Evolutionary conservation across 64 coral and sea anemone genomes (phyloP), one percentile per base, ranked within the genome.

Genomic region (Montipora sp.): DNA sequence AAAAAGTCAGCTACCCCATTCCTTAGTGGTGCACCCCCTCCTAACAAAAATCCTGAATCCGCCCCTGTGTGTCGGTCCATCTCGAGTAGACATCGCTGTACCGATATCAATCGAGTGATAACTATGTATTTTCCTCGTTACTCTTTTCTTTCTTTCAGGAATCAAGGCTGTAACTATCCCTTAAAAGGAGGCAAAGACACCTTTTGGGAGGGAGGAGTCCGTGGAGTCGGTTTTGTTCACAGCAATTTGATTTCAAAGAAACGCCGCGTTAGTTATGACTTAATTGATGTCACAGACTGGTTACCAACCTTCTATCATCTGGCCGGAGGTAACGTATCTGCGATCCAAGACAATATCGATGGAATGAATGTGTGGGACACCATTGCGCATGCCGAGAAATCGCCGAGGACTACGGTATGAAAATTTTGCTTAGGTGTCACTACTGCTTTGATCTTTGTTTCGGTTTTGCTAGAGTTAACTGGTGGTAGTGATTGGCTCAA

Each of bases 201-300:
- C 3, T 91, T 99, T 44, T 99, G 98, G 98, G 98, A 99, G 94
- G 98, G 98, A 99, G 98, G 98, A 7, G 92, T 99, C 36, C 91
- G 98, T 89, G 98, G 94, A 68, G 89, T 96, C 0, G 94, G 92
- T 10, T 99, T 99, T 84, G 92, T 99, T 8, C 93, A 99, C 51
- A 99, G 98, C 50, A 91, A 93, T 5, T 44, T 99, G 19, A 94
- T 99, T 23, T 89, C 91, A 7, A 93, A 96, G 51, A 94, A 93
- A 69, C 82, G 79, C 7, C 91, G 98, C 5, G 98, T 99, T 47
- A 99, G 98, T 70, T 88, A 95, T 15, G 92, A 99, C 61, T 55
- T 99, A 1, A 94, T 99, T 59, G 94, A 99, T 51, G 98, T 88
- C 79, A 92, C 94, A 69, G 98, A 99, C 55, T 99, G 98, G 98